phyloP scores from a whole-genome alignment of 2,797 vertebrate species.

The Enteromius thamalakanensis region DNA sequence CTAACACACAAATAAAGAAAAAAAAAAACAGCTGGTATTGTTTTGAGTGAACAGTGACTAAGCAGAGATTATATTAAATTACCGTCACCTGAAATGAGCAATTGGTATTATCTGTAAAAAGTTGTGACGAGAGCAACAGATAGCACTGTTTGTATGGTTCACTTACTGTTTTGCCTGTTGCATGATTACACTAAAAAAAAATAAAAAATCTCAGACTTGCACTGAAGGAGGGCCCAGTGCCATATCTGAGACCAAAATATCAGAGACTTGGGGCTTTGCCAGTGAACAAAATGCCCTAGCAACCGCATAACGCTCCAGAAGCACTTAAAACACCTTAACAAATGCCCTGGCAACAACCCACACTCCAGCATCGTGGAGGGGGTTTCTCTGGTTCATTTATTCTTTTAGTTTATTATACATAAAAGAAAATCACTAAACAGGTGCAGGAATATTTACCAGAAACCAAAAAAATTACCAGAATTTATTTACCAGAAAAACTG shows the following conservation, averaged over 20 bases:
- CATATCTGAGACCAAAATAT: constrained; percentile 17
- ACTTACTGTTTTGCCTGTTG: neutral
- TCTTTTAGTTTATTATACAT: neutral
- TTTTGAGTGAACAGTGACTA: no score
- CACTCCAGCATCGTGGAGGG: neutral
- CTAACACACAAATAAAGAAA: no score
- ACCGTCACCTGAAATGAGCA: neutral
- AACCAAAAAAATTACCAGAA: no score
- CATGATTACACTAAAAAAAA: neutral
- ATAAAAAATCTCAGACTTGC: neutral
- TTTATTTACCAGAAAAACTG: no score
- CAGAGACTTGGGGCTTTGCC: constrained; percentile 9
- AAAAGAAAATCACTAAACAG: no score
- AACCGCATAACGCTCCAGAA: neutral
- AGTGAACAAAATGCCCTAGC: constrained; percentile 2
- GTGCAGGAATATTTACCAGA: no score
- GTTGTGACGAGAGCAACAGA: neutral
- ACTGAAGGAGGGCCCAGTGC: neutral
- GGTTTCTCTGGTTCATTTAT: neutral
- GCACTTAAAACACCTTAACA: neutral
- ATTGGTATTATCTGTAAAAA: neutral
- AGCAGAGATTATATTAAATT: neutral
- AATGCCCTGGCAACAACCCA: neutral
- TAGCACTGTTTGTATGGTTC: neutral
- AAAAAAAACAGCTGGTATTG: no score